Conservation (phyloP, 2,888 invertebrate genomes). For the Ectropis crepuscularia region DNA sequence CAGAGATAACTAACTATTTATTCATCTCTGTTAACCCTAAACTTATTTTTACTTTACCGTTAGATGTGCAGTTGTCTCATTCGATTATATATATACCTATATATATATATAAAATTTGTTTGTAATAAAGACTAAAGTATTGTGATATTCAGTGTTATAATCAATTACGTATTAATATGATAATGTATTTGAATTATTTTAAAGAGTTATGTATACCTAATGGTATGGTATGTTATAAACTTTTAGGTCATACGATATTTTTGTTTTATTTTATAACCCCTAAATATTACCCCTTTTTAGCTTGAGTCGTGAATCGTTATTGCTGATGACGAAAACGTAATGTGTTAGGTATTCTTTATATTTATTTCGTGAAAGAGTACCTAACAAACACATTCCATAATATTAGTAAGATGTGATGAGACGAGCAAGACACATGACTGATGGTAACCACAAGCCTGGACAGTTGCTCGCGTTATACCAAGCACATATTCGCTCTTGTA, state of each 20-base stretch:
- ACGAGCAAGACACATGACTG: no score
- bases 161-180: slow-evolving; percentile 60
- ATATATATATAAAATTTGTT: slow-evolving; percentile 36
- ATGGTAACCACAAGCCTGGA: no score
- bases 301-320: neutral
- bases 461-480: no score
- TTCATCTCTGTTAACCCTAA: no score
- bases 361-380: no score
- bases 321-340: neutral
- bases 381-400: no score
- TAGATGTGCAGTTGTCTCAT: slow-evolving; percentile 24
- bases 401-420: no score
- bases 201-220: slow-evolving; percentile 54
- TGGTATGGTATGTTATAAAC: slow-evolving; percentile 59
- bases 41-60: neutral
- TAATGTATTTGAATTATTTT: slow-evolving; percentile 57
- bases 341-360: no score
- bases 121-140: slow-evolving; percentile 77
- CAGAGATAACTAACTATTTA: no score
- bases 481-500: no score
- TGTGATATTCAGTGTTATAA: slow-evolving; percentile 73
- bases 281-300: neutral
- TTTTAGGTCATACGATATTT: slow-evolving; percentile 52
- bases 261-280: slow-evolving; percentile 63
- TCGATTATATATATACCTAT: slow-evolving; percentile 25